Conservation (phyloP, 1,140 invertebrate species). For the Hyles vespertilio region DNA sequence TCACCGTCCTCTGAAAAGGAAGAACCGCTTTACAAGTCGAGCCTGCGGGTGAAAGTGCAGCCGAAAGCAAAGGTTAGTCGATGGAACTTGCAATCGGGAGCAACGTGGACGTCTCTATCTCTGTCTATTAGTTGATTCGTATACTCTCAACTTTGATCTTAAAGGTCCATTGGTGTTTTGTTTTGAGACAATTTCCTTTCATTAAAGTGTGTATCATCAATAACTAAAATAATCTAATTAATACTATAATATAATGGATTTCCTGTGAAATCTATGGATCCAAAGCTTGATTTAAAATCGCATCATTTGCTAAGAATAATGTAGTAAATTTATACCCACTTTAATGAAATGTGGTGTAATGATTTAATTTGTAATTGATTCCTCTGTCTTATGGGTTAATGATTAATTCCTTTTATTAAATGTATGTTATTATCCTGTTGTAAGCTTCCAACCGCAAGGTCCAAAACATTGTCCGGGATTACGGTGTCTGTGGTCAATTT, state of each 20-base stretch:
- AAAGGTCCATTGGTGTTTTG: constrained; percentile 31
- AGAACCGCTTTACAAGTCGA: constrained; percentile 72
- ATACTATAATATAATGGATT: background rate
- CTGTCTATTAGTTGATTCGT: constrained; percentile 49
- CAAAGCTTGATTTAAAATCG: too few relatives aligned
- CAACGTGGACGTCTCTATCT: constrained; percentile 26
- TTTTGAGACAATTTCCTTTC: constrained; percentile 22
- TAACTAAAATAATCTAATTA: background rate
- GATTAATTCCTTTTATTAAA: constrained; percentile 27
- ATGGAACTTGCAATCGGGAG: constrained; percentile 12
- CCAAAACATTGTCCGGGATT: constrained; percentile 66
- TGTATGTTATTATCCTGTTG: constrained; percentile 53
- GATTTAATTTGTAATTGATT: background rate
- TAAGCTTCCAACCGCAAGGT: constrained; percentile 65
- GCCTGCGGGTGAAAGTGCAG: constrained; percentile 59
- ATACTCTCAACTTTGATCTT: constrained; percentile 35
- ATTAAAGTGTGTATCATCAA: constrained; percentile 20
- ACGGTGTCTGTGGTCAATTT: constrained; percentile 72
- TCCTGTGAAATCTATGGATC: background rate
- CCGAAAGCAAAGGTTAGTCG: constrained; percentile 68
- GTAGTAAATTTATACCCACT: background rate
- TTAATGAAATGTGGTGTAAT: background rate
- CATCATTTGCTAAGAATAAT: too few relatives aligned
- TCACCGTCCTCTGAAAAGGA: constrained; percentile 56
- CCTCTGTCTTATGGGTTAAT: constrained; percentile 5